A percentile compares a stretch with the other conserved stretches of the same genome.
Evolutionary conservation across 2,888 invertebrate genomes (phyloP).

Genomic region (Tipula unca): DNA sequence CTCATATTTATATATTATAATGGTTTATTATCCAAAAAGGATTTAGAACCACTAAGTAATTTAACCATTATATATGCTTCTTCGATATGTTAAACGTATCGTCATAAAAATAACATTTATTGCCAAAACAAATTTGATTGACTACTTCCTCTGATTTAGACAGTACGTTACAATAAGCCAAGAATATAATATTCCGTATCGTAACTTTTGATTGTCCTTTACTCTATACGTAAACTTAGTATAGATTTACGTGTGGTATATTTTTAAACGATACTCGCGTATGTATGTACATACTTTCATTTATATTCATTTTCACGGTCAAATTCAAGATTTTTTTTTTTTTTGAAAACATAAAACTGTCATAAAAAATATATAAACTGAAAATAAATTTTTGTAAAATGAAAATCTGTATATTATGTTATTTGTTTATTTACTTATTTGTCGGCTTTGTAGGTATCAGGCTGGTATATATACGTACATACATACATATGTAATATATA

Average conservation of each 20-base stretch:
- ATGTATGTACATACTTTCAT: background rate
- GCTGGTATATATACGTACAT: background rate
- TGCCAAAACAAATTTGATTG: background rate
- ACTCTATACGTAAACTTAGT: background rate
- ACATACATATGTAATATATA: too few species aligned
- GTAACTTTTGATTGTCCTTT: background rate
- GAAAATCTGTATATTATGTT: background rate
- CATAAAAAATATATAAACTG: background rate
- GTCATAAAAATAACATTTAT: background rate
- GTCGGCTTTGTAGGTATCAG: background rate
- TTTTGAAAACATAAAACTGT: background rate
- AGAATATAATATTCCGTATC: background rate
- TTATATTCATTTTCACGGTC: background rate
- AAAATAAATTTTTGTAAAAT: background rate
- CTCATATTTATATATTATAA: background rate
- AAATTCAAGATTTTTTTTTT: background rate
- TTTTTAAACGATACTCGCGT: background rate
- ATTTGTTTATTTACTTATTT: background rate
- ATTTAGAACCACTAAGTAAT: background rate
- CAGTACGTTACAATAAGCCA: background rate
- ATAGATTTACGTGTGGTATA: background rate
- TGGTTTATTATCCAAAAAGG: background rate
- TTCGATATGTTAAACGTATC: background rate
- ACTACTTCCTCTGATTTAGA: background rate
- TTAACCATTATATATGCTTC: background rate